Evolutionary conservation across 2,888 invertebrate species (phyloP).

Genomic region (Eristalinus sepulchralis): DNA sequence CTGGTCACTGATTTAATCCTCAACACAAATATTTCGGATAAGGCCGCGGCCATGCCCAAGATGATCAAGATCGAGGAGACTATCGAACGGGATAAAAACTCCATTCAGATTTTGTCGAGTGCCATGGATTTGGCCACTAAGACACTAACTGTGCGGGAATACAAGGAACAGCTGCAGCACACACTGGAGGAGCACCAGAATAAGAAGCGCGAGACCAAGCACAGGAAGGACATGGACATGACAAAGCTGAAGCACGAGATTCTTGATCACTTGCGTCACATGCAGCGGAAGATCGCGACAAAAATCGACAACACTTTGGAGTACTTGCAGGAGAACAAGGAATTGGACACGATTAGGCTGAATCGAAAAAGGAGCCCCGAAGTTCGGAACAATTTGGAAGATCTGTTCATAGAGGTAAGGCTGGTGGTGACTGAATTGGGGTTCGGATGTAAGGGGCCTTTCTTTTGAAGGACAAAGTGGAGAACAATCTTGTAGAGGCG

Average conservation of each 20-base stretch:
- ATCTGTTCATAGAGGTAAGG: slow-evolving; percentile 73
- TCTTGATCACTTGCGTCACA: slow-evolving; percentile 74
- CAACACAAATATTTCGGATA: slow-evolving; percentile 73
- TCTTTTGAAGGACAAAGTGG: slow-evolving; percentile 50
- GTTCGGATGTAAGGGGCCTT: neutral
- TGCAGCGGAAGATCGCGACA: slow-evolving; percentile 74
- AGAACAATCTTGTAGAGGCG: slow-evolving; percentile 36
- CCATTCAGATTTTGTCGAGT: slow-evolving; percentile 76
- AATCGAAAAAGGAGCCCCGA: slow-evolving; percentile 29
- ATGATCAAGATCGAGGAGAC: slow-evolving; percentile 77
- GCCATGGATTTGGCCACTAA: slow-evolving; percentile 77
- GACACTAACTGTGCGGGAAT: slow-evolving; percentile 73
- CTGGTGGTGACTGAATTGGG: slow-evolving; percentile 34
- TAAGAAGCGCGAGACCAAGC: slow-evolving; percentile 32
- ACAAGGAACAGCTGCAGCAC: slow-evolving; percentile 73
- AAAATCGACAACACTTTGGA: slow-evolving; percentile 77
- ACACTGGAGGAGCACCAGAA: slow-evolving; percentile 49
- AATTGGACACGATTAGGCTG: slow-evolving; percentile 25
- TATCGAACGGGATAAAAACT: slow-evolving; percentile 76
- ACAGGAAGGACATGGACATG: slow-evolving; percentile 70
- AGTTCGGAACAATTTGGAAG: slow-evolving; percentile 1
- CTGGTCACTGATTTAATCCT: slow-evolving; percentile 76
- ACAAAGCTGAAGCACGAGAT: slow-evolving; percentile 74
- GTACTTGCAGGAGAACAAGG: slow-evolving; percentile 73
- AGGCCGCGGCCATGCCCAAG: slow-evolving; percentile 73